Evolutionary conservation across 2,888 invertebrate species (phyloP), one percentile per base, ranked within the genome.

Genomic region (Lasius platythorax): DNA sequence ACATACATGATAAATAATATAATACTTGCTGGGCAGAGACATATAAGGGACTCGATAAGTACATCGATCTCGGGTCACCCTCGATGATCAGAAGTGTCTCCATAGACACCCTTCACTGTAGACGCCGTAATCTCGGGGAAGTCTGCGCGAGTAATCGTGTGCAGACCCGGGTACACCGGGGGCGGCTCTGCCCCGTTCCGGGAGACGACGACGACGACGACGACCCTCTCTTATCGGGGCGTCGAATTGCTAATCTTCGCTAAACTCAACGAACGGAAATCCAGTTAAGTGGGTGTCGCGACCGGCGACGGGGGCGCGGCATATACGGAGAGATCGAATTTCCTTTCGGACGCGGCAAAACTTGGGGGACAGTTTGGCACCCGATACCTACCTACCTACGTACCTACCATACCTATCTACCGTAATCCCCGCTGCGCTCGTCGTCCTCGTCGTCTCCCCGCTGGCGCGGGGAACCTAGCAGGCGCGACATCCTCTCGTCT

Each of bases 181-280:
- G 63, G 46, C 15, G 43, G 43, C n/a, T 43, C 43, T 78, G 68
- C 43, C 43, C 78, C 78, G 68, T 78, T 68, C 78, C 43, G 56
- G 53, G 53, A 67, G 30, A 46, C 72, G 63, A 40, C 64, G 58
- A 46, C 53, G 67, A 64, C 58, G 75, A 64, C 58, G 75, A 58
- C 70, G 82, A 75, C 75, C 82, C 75, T 68, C 83, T 74, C 82
- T 83, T 87, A 87, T 88, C 84, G 70, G 78, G 67, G 89, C 88
- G 84, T 88, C 90, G 90, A 85, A 89, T 90, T 91, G 89, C 89
- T 91, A 91, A 91, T 90, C 91, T 90, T 89, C 81, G 84, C 87
- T 88, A 91, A 91, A 91, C 90, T 91, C 90, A 85, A 85, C 83
- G 70, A 85, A 88, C 87, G 87, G 88, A 89, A 88, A 91, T 91